Evolutionary conservation across 2,888 invertebrate species (phyloP).

Genomic region (Mycalesis mineus): DNA sequence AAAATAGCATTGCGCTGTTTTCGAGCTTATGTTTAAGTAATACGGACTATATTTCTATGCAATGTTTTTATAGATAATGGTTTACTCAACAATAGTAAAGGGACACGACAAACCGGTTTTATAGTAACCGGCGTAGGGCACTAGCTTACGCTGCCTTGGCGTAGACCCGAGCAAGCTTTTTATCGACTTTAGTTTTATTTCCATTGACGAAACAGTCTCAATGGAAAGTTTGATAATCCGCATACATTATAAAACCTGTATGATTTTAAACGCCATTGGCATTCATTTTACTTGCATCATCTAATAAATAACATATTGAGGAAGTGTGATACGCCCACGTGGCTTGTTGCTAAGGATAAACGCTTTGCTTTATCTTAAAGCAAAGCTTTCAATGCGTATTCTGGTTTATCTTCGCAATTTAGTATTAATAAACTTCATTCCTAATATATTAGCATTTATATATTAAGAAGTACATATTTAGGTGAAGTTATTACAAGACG

Average conservation of each 20-base stretch:
- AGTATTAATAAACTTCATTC: too few species aligned
- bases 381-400: not conserved
- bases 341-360: not conserved
- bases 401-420: not conserved
- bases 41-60: slow-evolving; percentile 6
- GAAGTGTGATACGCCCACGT: slow-evolving; percentile 10
- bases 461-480: too few species aligned
- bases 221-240: slow-evolving; percentile 23
- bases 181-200: slow-evolving; percentile 29
- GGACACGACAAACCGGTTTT: slow-evolving; percentile 59
- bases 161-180: slow-evolving; percentile 25
- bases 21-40: slow-evolving; percentile 1
- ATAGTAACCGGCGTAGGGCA: slow-evolving; percentile 62
- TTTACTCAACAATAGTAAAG: slow-evolving; percentile 37
- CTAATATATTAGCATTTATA: too few species aligned
- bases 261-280: slow-evolving; percentile 16
- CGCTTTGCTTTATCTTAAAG: not conserved
- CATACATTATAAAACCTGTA: slow-evolving; percentile 23
- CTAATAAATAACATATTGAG: slow-evolving; percentile 15
- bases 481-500: too few species aligned
- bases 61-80: slow-evolving; percentile 6
- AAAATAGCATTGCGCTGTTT: slow-evolving; percentile 1
- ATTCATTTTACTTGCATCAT: slow-evolving; percentile 10
- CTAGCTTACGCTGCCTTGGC: slow-evolving; percentile 38
- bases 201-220: slow-evolving; percentile 25